Base-by-base conservation (phyloP, 2,113 vertebrate species). In the Todiramphus saurophagus region DNA sequence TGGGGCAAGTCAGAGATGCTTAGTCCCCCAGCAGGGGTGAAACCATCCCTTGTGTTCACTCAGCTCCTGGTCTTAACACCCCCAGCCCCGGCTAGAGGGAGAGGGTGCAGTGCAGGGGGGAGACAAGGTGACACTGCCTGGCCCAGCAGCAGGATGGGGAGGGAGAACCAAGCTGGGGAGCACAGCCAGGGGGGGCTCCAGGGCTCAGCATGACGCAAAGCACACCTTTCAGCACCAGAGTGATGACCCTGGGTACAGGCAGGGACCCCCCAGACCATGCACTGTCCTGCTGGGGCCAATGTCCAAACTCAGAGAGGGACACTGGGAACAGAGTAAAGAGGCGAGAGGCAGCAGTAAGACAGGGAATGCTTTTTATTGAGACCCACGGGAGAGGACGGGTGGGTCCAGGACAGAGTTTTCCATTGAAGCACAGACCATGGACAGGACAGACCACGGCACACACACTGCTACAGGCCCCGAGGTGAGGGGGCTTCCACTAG, bases 311-410 rank as follows among this genome's bases (percentile, higher is more conserved):
- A 23, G 9, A 18, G 17, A 27, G 46, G 27, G 64, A 48, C 11
- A 11, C 1, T 4, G 0, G 1, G 10, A 10, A 43, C 5, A 2
- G 78, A 94, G 46, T 43, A 3, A 90, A 44, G 64, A 93, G 37
- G 68, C 21, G 55, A 79, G 66, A 97, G 88, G 21, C 90, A 41
- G 90, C 31, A 48, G 77, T 96, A 97, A 97, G 97, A 98, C 98
- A 98, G 98, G 98, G 98, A 98, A 97, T 97, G 97, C 97, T 97
- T 97, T 98, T 96, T 98, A 98, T 98, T 98, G 93, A 97, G 96
- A 97, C 75, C 94, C 97, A 97, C 91, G 56, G 92, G 95, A 91
- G 79, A 89, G 72, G 88, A 97, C 72, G 46, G 93, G 78, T 96
- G 94, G 91, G 96, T 92, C 94, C 64, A 3, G 78, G 82, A 92